Conservation (phyloP, 2,888 invertebrate genomes). For the Gonocerus acuteangulatus region DNA sequence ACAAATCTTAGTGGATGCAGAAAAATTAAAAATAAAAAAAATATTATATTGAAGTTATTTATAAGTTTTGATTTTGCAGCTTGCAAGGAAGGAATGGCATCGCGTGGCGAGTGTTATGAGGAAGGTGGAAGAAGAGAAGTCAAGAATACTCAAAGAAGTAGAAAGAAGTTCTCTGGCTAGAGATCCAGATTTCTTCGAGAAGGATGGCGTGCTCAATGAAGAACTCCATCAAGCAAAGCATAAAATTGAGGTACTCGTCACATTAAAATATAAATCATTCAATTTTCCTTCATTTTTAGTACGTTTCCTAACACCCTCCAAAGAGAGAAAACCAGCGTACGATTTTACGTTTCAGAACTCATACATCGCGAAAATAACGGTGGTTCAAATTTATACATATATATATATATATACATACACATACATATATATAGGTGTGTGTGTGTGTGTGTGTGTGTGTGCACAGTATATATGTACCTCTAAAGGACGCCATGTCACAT, state of each 20-base stretch:
- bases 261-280: not conserved
- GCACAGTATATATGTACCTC: too few species aligned
- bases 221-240: slow-evolving; percentile 4
- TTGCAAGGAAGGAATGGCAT: not conserved
- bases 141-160: slow-evolving; percentile 5
- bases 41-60: too few species aligned
- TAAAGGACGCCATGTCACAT: too few species aligned
- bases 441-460: not conserved
- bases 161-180: not conserved
- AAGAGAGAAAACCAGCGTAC: too few species aligned
- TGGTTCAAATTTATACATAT: too few species aligned
- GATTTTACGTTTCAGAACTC: too few species aligned
- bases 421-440: too few species aligned
- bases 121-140: slow-evolving; percentile 4
- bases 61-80: slow-evolving; percentile 1
- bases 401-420: too few species aligned
- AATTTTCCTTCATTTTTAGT: not conserved
- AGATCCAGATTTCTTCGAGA: not conserved
- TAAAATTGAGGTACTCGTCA: slow-evolving; percentile 2
- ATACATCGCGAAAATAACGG: too few species aligned
- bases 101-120: slow-evolving; percentile 1
- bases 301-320: too few species aligned
- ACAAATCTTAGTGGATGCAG: too few species aligned
- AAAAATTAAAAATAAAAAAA: too few species aligned
- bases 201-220: not conserved